Evolutionary conservation across 2,797 vertebrate genomes (phyloP).

Genomic region (Apogon hyalosoma): DNA sequence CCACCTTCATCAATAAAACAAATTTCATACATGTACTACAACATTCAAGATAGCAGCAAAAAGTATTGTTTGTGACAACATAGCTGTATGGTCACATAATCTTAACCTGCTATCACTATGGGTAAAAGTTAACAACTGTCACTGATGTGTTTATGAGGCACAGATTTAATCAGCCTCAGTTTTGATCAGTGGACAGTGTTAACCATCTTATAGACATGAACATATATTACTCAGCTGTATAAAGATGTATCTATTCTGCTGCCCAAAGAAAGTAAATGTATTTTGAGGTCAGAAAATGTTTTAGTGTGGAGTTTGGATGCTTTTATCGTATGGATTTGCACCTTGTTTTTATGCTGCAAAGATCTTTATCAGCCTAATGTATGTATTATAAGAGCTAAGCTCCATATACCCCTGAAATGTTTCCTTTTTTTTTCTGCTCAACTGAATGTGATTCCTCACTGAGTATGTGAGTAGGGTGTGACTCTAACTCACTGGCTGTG

Average conservation of each 20-base stretch:
- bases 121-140: not conserved
- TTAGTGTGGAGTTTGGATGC: not conserved
- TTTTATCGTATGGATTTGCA: not conserved
- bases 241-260: not conserved
- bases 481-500: slow-evolving; percentile 34
- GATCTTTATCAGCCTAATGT: not conserved
- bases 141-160: slow-evolving; percentile 13
- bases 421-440: not conserved
- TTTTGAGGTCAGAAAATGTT: not conserved
- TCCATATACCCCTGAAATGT: not conserved
- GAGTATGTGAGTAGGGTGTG: slow-evolving; percentile 29
- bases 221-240: not conserved
- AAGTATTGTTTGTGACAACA: not conserved
- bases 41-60: not conserved
- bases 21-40: not conserved
- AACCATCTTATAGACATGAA: not conserved
- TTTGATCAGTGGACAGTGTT: not conserved
- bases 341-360: too few species aligned
- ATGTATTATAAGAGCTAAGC: not conserved
- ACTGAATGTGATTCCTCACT: slow-evolving; percentile 9
- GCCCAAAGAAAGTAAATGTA: not conserved
- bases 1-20: not conserved
- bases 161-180: slow-evolving; percentile 2
- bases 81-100: not conserved
- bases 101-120: slow-evolving; percentile 3